Percentiles rank a stretch among this genome's conserved stretches.
These are phyloP conservation scores for Allolobophora icterica DNA, from an alignment of 2,888 invertebrate genomes.

Conservation along the genomic window DNA sequence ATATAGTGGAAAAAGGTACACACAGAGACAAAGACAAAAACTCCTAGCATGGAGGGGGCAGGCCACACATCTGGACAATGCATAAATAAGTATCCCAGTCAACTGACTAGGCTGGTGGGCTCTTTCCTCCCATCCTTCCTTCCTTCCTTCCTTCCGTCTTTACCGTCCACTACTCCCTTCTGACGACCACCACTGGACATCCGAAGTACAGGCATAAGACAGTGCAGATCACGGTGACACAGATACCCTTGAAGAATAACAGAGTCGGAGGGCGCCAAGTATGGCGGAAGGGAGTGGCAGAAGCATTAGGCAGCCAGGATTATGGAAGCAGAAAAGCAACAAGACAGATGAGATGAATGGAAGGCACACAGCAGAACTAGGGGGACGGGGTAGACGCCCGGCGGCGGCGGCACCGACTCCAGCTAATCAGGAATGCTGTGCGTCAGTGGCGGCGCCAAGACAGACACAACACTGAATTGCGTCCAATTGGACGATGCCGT, in stretches of 20 bases:
- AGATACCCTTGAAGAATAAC: not conserved
- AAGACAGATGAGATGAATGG: not conserved
- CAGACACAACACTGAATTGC: conserved; percentile 17
- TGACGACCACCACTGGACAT: not conserved
- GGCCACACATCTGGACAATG: not conserved
- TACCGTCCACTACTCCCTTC: not conserved
- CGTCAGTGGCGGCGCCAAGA: conserved; percentile 17
- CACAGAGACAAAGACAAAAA: not conserved
- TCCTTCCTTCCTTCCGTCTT: not conserved
- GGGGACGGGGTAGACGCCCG: not conserved
- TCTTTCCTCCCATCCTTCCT: not conserved
- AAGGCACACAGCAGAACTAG: not conserved
- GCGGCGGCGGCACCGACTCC: not conserved
- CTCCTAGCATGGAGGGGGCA: not conserved
- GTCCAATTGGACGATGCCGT: not conserved
- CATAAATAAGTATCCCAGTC: not conserved
- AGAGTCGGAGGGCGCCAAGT: not conserved
- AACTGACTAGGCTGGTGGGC: not conserved
- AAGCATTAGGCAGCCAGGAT: too few relatives aligned
- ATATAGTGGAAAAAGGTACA: too few relatives aligned
- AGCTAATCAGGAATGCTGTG: conserved; percentile 17
- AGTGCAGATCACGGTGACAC: not conserved
- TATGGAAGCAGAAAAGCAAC: not conserved
- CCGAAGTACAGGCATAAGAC: not conserved
- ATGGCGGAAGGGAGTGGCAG: not conserved